Evolutionary conservation across 2,797 vertebrate species (phyloP).

Genomic region (Phrynocephalus guinanensis): DNA sequence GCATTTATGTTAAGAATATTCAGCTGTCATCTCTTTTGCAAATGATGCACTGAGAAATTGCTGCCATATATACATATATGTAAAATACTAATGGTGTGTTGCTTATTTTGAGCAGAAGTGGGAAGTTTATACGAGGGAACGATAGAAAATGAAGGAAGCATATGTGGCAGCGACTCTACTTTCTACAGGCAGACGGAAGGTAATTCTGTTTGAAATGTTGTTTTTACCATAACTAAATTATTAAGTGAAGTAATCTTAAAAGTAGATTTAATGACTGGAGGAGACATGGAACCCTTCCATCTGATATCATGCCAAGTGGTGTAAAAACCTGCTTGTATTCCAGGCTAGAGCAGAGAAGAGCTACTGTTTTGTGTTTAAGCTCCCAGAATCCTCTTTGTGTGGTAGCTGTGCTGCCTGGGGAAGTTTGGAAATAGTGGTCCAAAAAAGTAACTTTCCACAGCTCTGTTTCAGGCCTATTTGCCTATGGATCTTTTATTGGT

Average conservation of each 20-base stretch:
- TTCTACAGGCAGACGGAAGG: constrained; percentile 96
- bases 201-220: constrained; percentile 57
- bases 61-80: fast-evolving
- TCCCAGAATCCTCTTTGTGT: no score
- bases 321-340: background rate
- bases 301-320: background rate
- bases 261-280: background rate
- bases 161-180: constrained; percentile 92
- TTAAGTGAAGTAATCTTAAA: constrained; percentile 28
- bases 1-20: background rate
- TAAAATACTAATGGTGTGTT: fast-evolving
- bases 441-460: no score
- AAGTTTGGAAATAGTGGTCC: no score
- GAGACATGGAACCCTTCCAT: background rate
- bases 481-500: background rate
- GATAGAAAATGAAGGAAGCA: constrained; percentile 92
- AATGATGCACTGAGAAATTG: background rate
- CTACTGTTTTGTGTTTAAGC: no score
- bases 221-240: constrained; percentile 34
- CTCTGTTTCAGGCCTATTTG: background rate
- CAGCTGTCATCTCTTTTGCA: background rate
- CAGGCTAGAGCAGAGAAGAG: background rate
- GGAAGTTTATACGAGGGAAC: constrained; percentile 88
- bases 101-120: constrained; percentile 73
- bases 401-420: no score